phyloP scores from a whole-genome alignment of 2,113 vertebrate genomes.

The Thamnaconus septentrionalis region DNA sequence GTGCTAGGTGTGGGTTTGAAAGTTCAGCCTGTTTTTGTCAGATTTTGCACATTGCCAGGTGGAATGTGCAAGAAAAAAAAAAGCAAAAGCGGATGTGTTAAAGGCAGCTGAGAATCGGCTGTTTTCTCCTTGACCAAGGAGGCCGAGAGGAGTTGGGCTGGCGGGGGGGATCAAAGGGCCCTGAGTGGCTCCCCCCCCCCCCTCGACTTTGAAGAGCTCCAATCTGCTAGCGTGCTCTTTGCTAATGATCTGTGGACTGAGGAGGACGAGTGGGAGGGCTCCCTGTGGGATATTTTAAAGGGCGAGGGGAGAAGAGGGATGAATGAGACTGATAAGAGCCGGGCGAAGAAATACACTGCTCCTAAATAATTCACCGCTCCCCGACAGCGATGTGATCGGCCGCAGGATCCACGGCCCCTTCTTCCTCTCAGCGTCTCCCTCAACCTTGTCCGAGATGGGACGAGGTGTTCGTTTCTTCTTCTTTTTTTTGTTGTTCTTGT shows the following conservation, averaged over 20 bases:
- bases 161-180: conserved; percentile 66
- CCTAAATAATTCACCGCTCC: conserved; percentile 70
- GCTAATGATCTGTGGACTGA: conserved; percentile 68
- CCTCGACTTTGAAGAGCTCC: conserved; percentile 67
- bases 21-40: conserved; percentile 21
- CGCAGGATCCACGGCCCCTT: conserved; percentile 23
- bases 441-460: conserved; percentile 19
- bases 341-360: conserved; percentile 36
- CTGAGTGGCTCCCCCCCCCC: conserved; percentile 38
- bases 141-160: conserved; percentile 19
- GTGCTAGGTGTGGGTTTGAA: background rate
- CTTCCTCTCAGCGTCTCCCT: conserved; percentile 28
- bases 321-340: conserved; percentile 51
- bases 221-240: conserved; percentile 48
- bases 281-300: conserved; percentile 52
- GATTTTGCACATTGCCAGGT: conserved; percentile 35
- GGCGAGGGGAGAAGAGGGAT: conserved; percentile 40
- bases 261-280: conserved; percentile 49
- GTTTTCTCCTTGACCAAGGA: conserved; percentile 59
- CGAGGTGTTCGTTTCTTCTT: conserved; percentile 38
- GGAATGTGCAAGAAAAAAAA: conserved; percentile 35
- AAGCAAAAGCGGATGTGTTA: too few species aligned
- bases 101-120: background rate
- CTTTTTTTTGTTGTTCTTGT: conserved; percentile 29
- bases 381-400: conserved; percentile 33